Percentiles rank a stretch among this genome's conserved stretches.
phyloP scores from a whole-genome alignment of 2,113 vertebrate genomes.

The Embiotoca jacksoni region DNA sequence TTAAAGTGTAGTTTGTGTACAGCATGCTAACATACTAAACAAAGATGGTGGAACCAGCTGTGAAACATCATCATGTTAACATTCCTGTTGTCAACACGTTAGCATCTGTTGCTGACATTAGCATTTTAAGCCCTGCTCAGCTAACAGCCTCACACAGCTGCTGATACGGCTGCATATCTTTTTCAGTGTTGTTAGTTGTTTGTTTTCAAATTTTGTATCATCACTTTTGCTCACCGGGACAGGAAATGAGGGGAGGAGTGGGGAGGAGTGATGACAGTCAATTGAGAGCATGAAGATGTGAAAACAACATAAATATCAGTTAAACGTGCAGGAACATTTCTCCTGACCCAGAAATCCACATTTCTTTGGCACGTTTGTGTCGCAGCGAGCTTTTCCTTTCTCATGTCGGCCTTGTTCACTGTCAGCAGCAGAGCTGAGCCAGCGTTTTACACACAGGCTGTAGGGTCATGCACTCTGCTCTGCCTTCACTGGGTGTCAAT shows the following conservation, averaged over 20 bases:
- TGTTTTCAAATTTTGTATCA: too few species aligned
- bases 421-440: conserved; percentile 70
- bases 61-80: too few species aligned
- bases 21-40: too few species aligned
- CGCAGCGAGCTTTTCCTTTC: conserved; percentile 43
- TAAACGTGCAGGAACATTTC: neutral
- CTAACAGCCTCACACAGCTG: too few species aligned
- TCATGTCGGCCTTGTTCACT: conserved; percentile 64
- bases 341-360: conserved; percentile 21
- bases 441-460: conserved; percentile 70
- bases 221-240: neutral
- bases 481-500: conserved; percentile 53
- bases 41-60: too few species aligned
- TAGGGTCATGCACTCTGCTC: conserved; percentile 59
- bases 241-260: neutral
- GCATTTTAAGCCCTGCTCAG: too few species aligned
- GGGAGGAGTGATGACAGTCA: neutral
- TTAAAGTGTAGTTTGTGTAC: too few species aligned
- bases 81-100: too few species aligned
- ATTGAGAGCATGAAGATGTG: neutral
- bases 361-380: conserved; percentile 49
- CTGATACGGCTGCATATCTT: too few species aligned
- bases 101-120: too few species aligned
- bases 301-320: neutral
- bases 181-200: too few species aligned